Evolutionary conservation across 2,888 invertebrate species (phyloP), one percentile per base, ranked within the genome.

Genomic region (Monoplex corrugatus): DNA sequence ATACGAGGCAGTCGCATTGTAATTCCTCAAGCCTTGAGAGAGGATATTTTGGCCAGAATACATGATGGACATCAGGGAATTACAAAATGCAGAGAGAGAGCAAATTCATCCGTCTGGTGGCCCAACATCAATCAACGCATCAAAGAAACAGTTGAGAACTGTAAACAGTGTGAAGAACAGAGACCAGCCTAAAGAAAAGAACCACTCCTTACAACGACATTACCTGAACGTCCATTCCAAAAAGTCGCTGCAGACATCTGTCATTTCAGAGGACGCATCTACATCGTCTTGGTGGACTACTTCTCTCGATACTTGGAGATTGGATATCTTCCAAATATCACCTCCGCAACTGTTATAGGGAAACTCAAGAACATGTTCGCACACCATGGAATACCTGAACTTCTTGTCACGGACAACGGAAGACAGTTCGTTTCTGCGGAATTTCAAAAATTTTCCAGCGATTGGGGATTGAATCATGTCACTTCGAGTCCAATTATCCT

Each of bases 61-160:
- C 92, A 92, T 80, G 88, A 90, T 8, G 92, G 92, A 23, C 92
- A 92, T 45, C 86, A 88, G 86, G 92, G 92, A 13, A 84, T 91
- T n/a, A 90, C 83, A 23, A 91, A 92, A 75, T 90, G 90, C 84
- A 87, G 88, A n/a, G 90, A 89, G 28, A 43, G 88, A 13, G 91
- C 91, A 23, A 68, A 83, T 3, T n/a, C 45, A 19, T 63, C 87
- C 5, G 91, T 92, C 10, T 93, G 90, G 89, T 92, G 92, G 91
- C 92, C 92, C 32, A 50, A 78, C 1, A 87, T 92, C 28, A 75
- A 75, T 19, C 78, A 32, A 19, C 89, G 90, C 28, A 90, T 92
- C 19, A 45, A 90, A 28, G 28, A 86, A 0, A 38, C 32, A 19
- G 86, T 92, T 0, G 28, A 32, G 16, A 72, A 35, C 16, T 92